Evolutionary conservation across 2,113 vertebrate genomes (phyloP), one percentile per base, ranked within the genome.

Genomic region (Zapornia atra): DNA sequence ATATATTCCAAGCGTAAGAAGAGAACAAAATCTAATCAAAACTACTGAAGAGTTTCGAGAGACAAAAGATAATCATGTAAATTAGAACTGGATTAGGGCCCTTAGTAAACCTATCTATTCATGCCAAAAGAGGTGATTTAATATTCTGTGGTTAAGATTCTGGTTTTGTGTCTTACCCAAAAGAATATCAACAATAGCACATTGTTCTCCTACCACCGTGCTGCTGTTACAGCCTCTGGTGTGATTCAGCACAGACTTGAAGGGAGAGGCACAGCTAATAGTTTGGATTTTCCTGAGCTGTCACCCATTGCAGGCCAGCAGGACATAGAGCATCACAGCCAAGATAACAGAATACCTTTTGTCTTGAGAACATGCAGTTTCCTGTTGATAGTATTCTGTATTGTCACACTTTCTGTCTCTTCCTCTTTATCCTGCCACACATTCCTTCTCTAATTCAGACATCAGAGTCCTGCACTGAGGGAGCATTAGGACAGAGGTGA

Each of bases 61-160:
- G 82, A 86, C 87, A 89, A 42, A 90, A 97, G 95, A 95, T 96
- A 97, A 94, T 69, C 5, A 96, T 22, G 40, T 65, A 96, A 97
- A 96, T 94, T 82, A 91, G 88, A 94, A 88, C 33, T 84, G 90
- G 84, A 96, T 95, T 96, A 94, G 82, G 65, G 86, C 90, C 72
- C 88, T 94, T 79, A 92, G 69, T 81, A 95, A 97, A 78, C 83
- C 94, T 94, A 96, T 92, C 95, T 94, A 54, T 73, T 80, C 82
- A 51, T 94, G 89, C 83, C 93, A 92, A 92, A 96, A 90, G 94
- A 82, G 90, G 90, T 96, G 94, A 96, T 95, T 94, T 88, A 94
- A 95, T 90, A 95, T 88, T 90, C 80, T 84, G 93, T 77, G 94
- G 94, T 88, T 96, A 76, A 86, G 88, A 92, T 75, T 85, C 82